Evolutionary conservation across 2,797 vertebrate species (phyloP), one percentile per base, ranked within the genome.

Genomic region (Sparidentex hasta): DNA sequence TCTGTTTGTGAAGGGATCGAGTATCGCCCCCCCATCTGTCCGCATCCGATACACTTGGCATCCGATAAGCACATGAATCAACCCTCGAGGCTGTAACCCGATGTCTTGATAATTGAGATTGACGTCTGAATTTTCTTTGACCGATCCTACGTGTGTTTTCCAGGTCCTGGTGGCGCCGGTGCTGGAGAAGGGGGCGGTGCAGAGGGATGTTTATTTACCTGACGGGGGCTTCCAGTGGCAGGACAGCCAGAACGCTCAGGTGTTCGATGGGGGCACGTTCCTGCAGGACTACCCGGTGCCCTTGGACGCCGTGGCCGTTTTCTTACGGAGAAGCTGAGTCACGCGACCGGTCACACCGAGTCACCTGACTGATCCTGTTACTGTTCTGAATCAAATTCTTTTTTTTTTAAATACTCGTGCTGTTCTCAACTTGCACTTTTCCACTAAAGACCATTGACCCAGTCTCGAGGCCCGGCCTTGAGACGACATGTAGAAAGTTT

Each of bases 81-180:
- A 67, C 27, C 43, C 66, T 25, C 18, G 16, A 2, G 0, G 43
- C 47, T 54, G 70, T 72, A 82, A 89, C 70, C 27, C 17, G 74
- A 88, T 74, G 81, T 82, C 62, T 7, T 23, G 68, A 55, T 71
- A 71, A 83, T 83, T 69, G 61, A 81, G 68, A 72, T 59, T 76
- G 61, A 63, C 71, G 18, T 81, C 52, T 74, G 52, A 72, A 71
- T 54, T 65, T 61, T 61, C 52, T 72, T 77, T 56, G 16, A 65
- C 75, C 61, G 74, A 74, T 72, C 68, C 43, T 62, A 20, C 80
- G 16, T 85, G 62, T 78, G 63, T 89, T 84, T 38, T 88, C 62
- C 90, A 98, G 97, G 95, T 98, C 43, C 92, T 98, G 88, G 94
- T 98, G 66, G 97, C 97, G n/a, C 97, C 97, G 0, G 90, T 98